phyloP scores from a whole-genome alignment of 2,888 invertebrate genomes.

The Trissolcus japonicus region DNA sequence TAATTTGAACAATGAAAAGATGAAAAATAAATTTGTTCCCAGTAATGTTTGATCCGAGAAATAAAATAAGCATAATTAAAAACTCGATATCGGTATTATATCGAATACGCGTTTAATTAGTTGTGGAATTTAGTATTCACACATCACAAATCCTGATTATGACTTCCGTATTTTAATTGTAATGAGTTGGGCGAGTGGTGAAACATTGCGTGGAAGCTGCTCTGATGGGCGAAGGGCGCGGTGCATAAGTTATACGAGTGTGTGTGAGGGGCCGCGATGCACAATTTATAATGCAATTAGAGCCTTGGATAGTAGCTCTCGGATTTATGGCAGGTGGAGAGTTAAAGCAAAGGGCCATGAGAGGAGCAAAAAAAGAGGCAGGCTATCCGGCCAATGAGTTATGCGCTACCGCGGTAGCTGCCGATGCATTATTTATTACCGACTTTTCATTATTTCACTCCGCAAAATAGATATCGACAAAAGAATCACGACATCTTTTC shows the following conservation, averaged over 20 bases:
- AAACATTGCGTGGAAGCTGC: slow-evolving; percentile 56
- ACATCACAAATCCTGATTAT: slow-evolving; percentile 53
- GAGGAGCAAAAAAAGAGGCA: slow-evolving; percentile 55
- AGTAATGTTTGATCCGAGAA: too few species aligned
- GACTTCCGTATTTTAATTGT: slow-evolving; percentile 57
- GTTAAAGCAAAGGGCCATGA: slow-evolving; percentile 58
- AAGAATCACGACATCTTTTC: slow-evolving; percentile 23
- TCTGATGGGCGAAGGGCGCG: slow-evolving; percentile 52
- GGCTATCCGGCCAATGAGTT: slow-evolving; percentile 71
- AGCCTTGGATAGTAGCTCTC: slow-evolving; percentile 74
- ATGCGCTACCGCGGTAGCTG: slow-evolving; percentile 73
- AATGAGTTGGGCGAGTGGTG: slow-evolving; percentile 49
- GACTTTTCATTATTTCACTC: slow-evolving; percentile 74
- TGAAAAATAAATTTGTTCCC: too few species aligned
- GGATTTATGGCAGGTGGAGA: slow-evolving; percentile 74
- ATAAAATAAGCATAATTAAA: too few species aligned
- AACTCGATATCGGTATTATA: too few species aligned
- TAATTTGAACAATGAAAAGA: too few species aligned
- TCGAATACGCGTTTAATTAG: slow-evolving; percentile 19
- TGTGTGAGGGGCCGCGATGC: slow-evolving; percentile 69
- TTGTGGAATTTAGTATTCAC: slow-evolving; percentile 46
- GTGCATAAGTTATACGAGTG: slow-evolving; percentile 59
- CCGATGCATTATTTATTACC: slow-evolving; percentile 76
- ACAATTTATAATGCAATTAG: slow-evolving; percentile 77
- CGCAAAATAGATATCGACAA: slow-evolving; percentile 50